Percentiles rank a stretch among this genome's conserved stretches.
Conservation (phyloP, 2,888 invertebrate species). For the Drosophila percnosoma region DNA sequence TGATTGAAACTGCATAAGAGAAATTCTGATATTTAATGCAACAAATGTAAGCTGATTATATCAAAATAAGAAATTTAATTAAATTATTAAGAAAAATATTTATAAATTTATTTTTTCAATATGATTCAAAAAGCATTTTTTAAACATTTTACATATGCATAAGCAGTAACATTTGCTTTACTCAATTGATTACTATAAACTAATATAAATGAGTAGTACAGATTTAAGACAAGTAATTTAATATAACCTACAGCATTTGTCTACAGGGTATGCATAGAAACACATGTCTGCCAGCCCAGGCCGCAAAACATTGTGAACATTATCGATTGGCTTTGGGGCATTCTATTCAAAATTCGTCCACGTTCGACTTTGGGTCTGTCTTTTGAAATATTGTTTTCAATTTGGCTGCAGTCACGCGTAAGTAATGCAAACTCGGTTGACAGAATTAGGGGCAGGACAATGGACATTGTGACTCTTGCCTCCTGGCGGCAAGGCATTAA, state of each 20-base stretch:
- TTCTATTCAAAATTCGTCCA: slow-evolving; percentile 37
- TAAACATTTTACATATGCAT: background rate
- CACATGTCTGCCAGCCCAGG: slow-evolving; percentile 11
- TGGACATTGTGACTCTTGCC: slow-evolving; percentile 41
- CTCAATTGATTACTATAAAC: background rate
- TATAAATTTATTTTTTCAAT: background rate
- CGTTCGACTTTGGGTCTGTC: slow-evolving; percentile 25
- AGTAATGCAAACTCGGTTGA: slow-evolving; percentile 66
- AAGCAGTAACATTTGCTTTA: background rate
- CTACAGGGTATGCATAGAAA: background rate
- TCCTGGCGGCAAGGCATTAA: slow-evolving; percentile 27
- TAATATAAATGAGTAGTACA: background rate
- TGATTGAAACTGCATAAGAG: too few relatives aligned
- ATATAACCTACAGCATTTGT: background rate
- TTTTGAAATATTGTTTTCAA: slow-evolving; percentile 35
- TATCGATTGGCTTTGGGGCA: slow-evolving; percentile 60
- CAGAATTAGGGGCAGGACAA: slow-evolving; percentile 36
- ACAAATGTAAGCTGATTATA: background rate
- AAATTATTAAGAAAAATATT: background rate
- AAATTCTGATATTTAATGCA: background rate
- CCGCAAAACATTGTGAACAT: slow-evolving; percentile 19
- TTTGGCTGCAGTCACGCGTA: slow-evolving; percentile 61
- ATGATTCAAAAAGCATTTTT: too few relatives aligned
- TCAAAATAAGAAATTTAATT: background rate
- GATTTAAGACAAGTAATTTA: background rate